phyloP scores from a whole-genome alignment of 2,888 invertebrate species.

The Dasypogon diadema region DNA sequence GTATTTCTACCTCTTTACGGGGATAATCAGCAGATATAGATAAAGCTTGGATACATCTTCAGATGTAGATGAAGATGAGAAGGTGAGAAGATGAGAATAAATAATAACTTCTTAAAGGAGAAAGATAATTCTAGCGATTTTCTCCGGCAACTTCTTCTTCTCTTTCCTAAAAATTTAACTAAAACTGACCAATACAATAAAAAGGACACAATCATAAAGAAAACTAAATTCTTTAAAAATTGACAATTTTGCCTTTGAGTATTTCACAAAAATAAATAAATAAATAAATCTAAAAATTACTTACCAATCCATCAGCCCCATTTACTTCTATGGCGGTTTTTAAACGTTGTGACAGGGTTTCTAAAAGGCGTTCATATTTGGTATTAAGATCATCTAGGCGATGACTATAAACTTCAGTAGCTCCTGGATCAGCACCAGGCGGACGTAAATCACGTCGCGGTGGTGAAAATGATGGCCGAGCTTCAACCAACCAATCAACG shows the following conservation, averaged over 20 bases:
- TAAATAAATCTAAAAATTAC: constrained; percentile 58
- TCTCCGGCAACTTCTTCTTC: no score
- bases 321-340: constrained; percentile 69
- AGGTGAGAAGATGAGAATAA: no score
- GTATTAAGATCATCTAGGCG: constrained; percentile 67
- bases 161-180: no score
- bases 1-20: no score
- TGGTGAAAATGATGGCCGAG: constrained; percentile 68
- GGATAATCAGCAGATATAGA: no score
- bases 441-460: constrained; percentile 67
- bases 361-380: constrained; percentile 68
- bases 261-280: constrained; percentile 27
- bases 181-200: not conserved
- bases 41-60: no score
- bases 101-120: no score
- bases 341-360: constrained; percentile 67
- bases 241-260: not conserved
- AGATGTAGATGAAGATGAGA: no score
- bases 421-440: constrained; percentile 67
- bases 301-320: constrained; percentile 69
- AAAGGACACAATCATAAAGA: not conserved
- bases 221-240: not conserved
- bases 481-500: constrained; percentile 68
- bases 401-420: constrained; percentile 68
- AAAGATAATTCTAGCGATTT: no score